Conservation (phyloP, 2,797 vertebrate species). For the Hemitrygon akajei region DNA sequence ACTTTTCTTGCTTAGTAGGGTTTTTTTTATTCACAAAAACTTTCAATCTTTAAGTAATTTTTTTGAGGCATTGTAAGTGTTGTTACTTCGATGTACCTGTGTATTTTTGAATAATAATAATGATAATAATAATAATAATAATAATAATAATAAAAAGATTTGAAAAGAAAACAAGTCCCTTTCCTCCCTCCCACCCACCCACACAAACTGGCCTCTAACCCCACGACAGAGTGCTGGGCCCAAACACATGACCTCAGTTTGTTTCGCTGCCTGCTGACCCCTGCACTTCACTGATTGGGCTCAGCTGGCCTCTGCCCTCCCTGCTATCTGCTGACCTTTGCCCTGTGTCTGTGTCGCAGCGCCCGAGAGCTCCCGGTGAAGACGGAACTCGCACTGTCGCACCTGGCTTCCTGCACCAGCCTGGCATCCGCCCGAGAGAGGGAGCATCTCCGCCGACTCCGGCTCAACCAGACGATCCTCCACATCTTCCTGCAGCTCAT, state of each 20-base stretch:
- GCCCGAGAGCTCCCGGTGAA: neutral
- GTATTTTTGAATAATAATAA: no score
- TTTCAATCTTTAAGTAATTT: no score
- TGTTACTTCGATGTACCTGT: no score
- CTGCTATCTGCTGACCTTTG: neutral
- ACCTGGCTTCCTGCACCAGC: neutral
- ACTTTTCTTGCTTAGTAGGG: no score
- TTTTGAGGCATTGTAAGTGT: no score
- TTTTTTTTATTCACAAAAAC: no score
- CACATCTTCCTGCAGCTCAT: slow-evolving; percentile 27
- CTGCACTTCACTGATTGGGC: neutral
- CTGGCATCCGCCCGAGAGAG: neutral
- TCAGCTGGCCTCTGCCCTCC: neutral
- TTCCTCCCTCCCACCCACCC: no score
- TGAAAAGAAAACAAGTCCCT: no score
- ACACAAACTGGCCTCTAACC: no score
- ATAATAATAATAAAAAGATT: no score
- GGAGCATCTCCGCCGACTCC: neutral
- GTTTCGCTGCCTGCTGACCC: neutral
- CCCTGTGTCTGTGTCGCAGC: neutral
- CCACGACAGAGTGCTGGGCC: no score
- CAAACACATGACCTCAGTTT: neutral
- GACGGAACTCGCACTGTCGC: neutral
- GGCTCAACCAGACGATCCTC: neutral
- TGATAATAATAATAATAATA: no score